These are phyloP conservation scores for Enteromius radiatus DNA, from an alignment of 2,797 vertebrate species.

Conservation along the genomic window DNA sequence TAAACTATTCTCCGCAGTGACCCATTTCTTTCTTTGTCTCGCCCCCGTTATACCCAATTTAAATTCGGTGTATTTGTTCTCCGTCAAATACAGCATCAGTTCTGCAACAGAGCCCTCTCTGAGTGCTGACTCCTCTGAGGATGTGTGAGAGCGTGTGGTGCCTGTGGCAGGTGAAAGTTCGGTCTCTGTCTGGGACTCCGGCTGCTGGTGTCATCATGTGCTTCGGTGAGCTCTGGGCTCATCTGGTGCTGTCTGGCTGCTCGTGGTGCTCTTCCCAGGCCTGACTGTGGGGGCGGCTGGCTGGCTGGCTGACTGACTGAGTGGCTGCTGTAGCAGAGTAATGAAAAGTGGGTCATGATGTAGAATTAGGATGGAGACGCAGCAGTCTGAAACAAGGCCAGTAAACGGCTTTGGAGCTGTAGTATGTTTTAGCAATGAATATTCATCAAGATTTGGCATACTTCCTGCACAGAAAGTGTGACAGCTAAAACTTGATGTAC, in stretches of 20 bases:
- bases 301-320: constrained; percentile 62
- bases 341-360: constrained; percentile 78
- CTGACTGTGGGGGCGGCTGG: constrained; percentile 54
- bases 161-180: constrained; percentile 25
- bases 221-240: constrained; percentile 49
- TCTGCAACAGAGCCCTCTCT: constrained; percentile 12
- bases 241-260: constrained; percentile 56
- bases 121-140: not conserved
- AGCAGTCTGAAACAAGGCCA: constrained; percentile 69
- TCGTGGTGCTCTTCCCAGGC: constrained; percentile 12
- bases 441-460: constrained; percentile 49
- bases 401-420: constrained; percentile 69
- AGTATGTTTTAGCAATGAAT: constrained; percentile 63
- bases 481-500: constrained; percentile 2
- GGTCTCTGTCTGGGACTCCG: constrained; percentile 44
- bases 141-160: not conserved
- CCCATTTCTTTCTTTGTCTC: constrained; percentile 32
- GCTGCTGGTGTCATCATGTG: constrained; percentile 53
- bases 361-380: constrained; percentile 70
- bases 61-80: constrained; percentile 1
- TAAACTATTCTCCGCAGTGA: not conserved
- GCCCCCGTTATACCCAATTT: constrained; percentile 7
- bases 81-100: not conserved
- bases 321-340: constrained; percentile 57
- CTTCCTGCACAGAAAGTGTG: not conserved